Conservation (phyloP, 1,140 invertebrate species). For the Heterodera schachtii region DNA sequence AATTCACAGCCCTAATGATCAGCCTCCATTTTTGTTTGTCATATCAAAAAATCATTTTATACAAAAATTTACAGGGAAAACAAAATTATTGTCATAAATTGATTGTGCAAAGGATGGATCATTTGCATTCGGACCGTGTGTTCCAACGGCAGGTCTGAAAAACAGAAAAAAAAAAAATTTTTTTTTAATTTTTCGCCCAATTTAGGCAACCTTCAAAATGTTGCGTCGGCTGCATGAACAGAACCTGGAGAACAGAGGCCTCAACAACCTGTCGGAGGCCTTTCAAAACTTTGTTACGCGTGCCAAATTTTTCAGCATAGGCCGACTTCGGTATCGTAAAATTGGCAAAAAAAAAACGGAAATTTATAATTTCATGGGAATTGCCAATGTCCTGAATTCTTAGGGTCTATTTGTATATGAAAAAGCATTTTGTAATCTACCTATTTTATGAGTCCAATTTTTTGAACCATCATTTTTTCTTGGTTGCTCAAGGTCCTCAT, state of each 20-base stretch:
- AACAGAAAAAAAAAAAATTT: neutral
- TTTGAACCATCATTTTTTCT: neutral
- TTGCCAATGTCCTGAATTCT: no score
- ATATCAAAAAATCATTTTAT: no score
- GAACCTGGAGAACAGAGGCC: conserved; percentile 60
- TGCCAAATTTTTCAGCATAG: conserved; percentile 62
- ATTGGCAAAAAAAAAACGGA: neutral
- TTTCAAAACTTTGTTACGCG: conserved; percentile 63
- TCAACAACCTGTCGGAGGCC: conserved; percentile 65
- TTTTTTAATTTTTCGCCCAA: neutral
- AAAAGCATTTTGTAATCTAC: no score
- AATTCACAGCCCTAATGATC: no score
- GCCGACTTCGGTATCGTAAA: conserved; percentile 48
- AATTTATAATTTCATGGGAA: no score
- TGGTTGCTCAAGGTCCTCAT: no score
- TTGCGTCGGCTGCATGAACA: conserved; percentile 63
- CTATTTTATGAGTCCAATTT: neutral
- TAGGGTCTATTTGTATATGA: no score
- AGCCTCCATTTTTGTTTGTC: no score
- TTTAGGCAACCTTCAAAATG: conserved; percentile 59
- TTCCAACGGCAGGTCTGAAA: neutral
- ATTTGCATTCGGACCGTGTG: neutral
- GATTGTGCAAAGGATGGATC: neutral
- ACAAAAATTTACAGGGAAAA: no score
- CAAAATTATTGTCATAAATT: no score